phyloP scores from a whole-genome alignment of 1,140 invertebrate species.

The Drosophila novamexicana region DNA sequence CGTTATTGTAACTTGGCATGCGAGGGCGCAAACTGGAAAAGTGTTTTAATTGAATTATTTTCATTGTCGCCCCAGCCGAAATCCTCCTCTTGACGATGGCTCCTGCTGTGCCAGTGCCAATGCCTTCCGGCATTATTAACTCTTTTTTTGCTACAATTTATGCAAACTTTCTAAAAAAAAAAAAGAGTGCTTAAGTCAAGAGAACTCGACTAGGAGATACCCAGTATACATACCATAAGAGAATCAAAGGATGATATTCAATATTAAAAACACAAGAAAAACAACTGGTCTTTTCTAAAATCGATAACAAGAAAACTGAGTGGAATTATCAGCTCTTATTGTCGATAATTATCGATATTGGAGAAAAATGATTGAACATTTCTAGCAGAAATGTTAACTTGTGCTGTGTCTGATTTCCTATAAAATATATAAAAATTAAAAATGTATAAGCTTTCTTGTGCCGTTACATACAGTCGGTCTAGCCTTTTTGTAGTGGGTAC shows the following conservation, averaged over 20 bases:
- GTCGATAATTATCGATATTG: no score
- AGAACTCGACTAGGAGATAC: neutral
- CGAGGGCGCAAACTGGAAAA: slow-evolving; percentile 71
- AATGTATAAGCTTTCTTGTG: neutral
- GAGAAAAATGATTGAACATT: no score
- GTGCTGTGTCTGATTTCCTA: no score
- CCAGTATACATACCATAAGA: neutral
- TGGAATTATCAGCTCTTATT: no score
- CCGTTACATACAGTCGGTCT: neutral
- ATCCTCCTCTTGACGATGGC: slow-evolving; percentile 12
- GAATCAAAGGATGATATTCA: no score
- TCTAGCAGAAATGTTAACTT: no score
- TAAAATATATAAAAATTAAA: no score
- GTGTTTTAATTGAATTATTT: slow-evolving; percentile 84
- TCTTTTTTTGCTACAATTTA: slow-evolving; percentile 79
- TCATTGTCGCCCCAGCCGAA: slow-evolving; percentile 74
- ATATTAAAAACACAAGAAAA: no score
- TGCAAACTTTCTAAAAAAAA: slow-evolving; percentile 74
- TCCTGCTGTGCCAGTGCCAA: slow-evolving; percentile 17
- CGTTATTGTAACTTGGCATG: slow-evolving; percentile 83
- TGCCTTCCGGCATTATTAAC: slow-evolving; percentile 72
- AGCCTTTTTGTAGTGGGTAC: neutral
- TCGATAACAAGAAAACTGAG: no score
- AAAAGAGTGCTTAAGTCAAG: neutral
- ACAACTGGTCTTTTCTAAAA: no score